These are phyloP conservation scores for Oreochromis tanganicae DNA, from an alignment of 2,113 vertebrate genomes.

Conservation along the genomic window DNA sequence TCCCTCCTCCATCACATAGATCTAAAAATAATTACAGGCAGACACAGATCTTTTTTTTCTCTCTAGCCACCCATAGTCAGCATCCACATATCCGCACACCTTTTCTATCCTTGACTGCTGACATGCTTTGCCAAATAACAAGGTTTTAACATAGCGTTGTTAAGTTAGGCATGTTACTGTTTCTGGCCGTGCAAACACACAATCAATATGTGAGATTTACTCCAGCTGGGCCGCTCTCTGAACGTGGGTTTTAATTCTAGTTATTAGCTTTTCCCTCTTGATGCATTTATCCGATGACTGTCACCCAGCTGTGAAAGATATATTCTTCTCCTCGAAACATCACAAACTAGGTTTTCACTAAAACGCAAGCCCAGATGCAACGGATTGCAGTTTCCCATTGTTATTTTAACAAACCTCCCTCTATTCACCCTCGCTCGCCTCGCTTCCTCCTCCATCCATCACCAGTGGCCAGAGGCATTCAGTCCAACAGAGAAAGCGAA, in stretches of 20 bases:
- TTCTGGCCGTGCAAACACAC: slow-evolving; percentile 11
- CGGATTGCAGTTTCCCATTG: neutral
- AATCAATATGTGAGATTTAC: slow-evolving; percentile 21
- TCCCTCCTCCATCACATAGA: slow-evolving; percentile 3
- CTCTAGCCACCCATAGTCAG: neutral
- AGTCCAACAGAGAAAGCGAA: slow-evolving; percentile 5
- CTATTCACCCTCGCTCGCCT: slow-evolving; percentile 17
- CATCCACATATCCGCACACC: neutral
- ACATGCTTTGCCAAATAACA: neutral
- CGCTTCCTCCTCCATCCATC: slow-evolving; percentile 47
- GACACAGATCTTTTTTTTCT: neutral
- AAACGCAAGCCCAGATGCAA: neutral
- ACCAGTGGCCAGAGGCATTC: slow-evolving; percentile 22
- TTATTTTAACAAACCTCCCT: slow-evolving; percentile 42
- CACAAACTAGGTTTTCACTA: neutral
- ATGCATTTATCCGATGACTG: neutral
- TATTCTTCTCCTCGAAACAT: neutral
- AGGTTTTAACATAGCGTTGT: neutral
- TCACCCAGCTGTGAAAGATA: neutral
- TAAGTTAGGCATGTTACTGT: neutral
- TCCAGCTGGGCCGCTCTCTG: neutral
- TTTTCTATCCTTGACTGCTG: neutral
- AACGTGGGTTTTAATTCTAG: neutral
- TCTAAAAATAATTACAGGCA: slow-evolving; percentile 23
- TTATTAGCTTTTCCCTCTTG: neutral